Evolutionary conservation across 2,797 vertebrate genomes (phyloP).

Genomic region (Megaceryle alcyon): DNA sequence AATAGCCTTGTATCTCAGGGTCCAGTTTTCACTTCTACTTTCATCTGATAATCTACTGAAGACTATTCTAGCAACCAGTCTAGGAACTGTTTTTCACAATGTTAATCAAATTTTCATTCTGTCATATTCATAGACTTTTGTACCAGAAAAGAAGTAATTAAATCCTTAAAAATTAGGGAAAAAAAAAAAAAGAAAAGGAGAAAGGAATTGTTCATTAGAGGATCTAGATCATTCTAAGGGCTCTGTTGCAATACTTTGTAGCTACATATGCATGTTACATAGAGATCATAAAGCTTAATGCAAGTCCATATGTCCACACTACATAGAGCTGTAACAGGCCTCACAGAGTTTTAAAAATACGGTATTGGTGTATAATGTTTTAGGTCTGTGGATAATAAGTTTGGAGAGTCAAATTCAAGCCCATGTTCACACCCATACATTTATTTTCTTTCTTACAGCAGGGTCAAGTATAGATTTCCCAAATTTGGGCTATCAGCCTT

Average conservation of each 20-base stretch:
- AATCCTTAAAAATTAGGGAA: not conserved
- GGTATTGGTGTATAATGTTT: not conserved
- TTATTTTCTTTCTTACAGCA: not conserved
- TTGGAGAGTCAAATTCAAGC: not conserved
- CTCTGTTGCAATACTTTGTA: not conserved
- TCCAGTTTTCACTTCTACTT: not conserved
- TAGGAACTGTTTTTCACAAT: slow-evolving; percentile 64
- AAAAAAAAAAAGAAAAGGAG: not conserved
- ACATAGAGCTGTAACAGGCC: not conserved
- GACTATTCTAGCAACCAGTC: slow-evolving; percentile 51
- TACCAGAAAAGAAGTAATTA: not conserved
- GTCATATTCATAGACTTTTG: slow-evolving; percentile 66
- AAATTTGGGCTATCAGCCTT: not conserved
- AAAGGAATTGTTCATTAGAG: not conserved
- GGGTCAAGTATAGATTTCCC: not conserved
- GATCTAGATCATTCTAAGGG: not conserved
- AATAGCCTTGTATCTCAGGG: not conserved
- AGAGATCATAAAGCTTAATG: not conserved
- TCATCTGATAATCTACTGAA: not conserved
- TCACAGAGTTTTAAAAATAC: not conserved
- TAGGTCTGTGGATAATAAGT: not conserved
- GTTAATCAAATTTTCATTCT: slow-evolving; percentile 63
- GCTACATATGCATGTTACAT: not conserved
- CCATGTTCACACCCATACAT: not conserved
- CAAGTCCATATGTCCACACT: not conserved